Evolutionary conservation across 1,140 invertebrate species (phyloP), one percentile per base, ranked within the genome.

Genomic region (Magallana gigas): DNA sequence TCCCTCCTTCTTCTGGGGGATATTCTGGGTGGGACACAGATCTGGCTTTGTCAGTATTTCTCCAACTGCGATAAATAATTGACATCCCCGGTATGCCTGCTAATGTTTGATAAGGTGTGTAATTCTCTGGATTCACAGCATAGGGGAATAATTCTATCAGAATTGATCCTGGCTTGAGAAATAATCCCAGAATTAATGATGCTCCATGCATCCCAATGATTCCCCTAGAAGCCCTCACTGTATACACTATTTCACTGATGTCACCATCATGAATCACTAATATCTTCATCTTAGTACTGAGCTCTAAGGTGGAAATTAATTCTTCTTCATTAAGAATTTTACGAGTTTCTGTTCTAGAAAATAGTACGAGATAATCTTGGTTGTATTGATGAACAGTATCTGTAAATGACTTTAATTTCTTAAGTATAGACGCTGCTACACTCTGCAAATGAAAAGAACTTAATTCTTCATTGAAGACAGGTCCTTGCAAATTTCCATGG

Each of bases 181-280:
- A 99, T 87, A 99, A 95, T 64, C 98, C 94, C 95, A 99, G 98
- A 1, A 98, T 98, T 12, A 99, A 94, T 0, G 99, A 98, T 88
- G 98, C 98, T 56, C 99, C 99, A 95, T 99, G 99, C 95, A 99
- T 99, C 57, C 98, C 98, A 93, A 99, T 97, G 85, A 99, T 96
- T 87, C 99, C 96, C 89, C 90, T 90, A 23, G 95, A 92, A 71
- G 91, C 80, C 8, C 80, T 83, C 7, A 95, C 85, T 64, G 91
- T 87, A 12, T 91, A 29, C 18, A 96, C 92, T 18, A 95, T 92
- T 59, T 95, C 92, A 29, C 80, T 87, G 11, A 94, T 56, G n/a
- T 88, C 87, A 87, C 93, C 90, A 8, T 91, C 92, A 86, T 94
- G 93, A 29, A 93, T 86, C 68, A 91, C 92, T n/a, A 95, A 80